Evolutionary conservation across 2,888 invertebrate species (phyloP).

Genomic region (Acanthosepion pharaonis): DNA sequence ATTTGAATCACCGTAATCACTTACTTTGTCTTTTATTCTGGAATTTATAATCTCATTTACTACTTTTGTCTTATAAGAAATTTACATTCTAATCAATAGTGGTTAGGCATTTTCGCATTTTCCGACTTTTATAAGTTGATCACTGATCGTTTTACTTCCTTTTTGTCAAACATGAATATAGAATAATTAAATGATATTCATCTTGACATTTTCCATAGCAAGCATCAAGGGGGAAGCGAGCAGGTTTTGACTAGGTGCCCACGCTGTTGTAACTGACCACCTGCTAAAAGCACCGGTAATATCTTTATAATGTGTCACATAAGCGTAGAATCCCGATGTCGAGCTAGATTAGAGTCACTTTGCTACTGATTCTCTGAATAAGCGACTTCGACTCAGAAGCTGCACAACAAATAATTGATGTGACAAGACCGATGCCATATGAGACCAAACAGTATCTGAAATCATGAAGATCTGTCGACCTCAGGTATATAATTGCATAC

Average conservation of each 20-base stretch:
- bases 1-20: too few species aligned
- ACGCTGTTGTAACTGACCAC: neutral
- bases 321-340: neutral
- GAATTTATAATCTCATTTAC: too few species aligned
- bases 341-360: constrained; percentile 4
- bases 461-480: neutral
- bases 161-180: neutral
- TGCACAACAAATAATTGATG: neutral
- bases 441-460: neutral
- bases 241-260: neutral
- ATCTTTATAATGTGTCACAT: neutral
- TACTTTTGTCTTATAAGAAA: neutral
- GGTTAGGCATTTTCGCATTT: neutral
- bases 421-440: neutral
- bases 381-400: neutral
- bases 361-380: neutral
- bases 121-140: neutral
- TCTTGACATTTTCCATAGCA: neutral
- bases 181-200: neutral
- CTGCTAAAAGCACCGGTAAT: neutral
- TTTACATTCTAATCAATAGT: neutral
- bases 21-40: too few species aligned
- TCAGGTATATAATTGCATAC: neutral
- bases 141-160: neutral
- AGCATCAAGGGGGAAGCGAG: neutral